Evolutionary conservation across 1,140 invertebrate genomes (phyloP), one percentile per base, ranked within the genome.

Genomic region (Apis florea): DNA sequence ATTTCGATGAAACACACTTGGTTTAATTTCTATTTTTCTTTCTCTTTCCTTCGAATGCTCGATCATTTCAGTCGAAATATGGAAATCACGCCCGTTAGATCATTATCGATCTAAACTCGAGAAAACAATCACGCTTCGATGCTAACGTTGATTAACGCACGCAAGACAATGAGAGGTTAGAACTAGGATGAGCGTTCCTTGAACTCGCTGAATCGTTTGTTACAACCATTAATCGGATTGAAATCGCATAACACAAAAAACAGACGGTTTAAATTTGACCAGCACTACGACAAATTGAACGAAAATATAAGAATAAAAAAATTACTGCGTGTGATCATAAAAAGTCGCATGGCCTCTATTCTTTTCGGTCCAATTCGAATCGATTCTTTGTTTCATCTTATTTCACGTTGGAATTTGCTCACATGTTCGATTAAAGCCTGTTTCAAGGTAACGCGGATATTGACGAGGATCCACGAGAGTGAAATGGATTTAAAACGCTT

Each of bases 141-240:
- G 84, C 24, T 19, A 71, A 51, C 70, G 70, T 78, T 71, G 72
- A 82, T 84, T 77, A 82, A 85, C 85, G 76, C 79, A 67, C 69
- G 68, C 61, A 58, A 74, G 12, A 70, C 82, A 83, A 83, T 68
- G 51, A 64, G 31, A 59, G 67, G 63, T 73, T 54, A 26, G 63
- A 70, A 86, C 71, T 83, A 82, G 85, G 64, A 73, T 83, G 67
- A 83, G 69, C 81, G 78, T 75, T 75, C 85, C 85, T 86, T 86
- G 85, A 86, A 85, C 85, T 83, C 80, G 61, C 80, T 87, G 70
- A 59, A 47, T 71, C 70, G 21, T 31, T 13, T 17, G 13, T 10
- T n/a, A 47, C 70, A 59, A 73, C 66, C 49, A 40, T 47, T 64
- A 12, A 3, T 40, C 24, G 0, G 63, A 47, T 26, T 63, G 47